phyloP scores from a whole-genome alignment of 2,113 vertebrate species.

The Cranoglanis bouderius region DNA sequence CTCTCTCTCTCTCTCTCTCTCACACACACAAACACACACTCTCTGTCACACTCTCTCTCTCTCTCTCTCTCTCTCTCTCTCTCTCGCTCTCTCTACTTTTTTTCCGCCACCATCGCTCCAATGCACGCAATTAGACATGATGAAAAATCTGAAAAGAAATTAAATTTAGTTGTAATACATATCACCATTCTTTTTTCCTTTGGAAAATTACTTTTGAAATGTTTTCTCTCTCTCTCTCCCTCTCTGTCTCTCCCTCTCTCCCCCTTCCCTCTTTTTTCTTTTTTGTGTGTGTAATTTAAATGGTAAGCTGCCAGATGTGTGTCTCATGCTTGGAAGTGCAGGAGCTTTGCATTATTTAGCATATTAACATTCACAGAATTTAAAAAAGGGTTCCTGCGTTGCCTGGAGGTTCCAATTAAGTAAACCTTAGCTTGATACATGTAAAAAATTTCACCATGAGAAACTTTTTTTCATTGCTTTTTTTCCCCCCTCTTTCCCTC shows the following conservation, averaged over 20 bases:
- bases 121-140: slow-evolving; percentile 85
- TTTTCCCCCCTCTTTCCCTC: slow-evolving; percentile 58
- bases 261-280: slow-evolving; percentile 50
- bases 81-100: slow-evolving; percentile 35
- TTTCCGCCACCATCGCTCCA: slow-evolving; percentile 66
- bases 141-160: slow-evolving; percentile 89
- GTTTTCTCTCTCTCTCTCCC: slow-evolving; percentile 61
- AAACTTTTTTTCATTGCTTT: slow-evolving; percentile 79
- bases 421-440: slow-evolving; percentile 99
- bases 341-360: slow-evolving; percentile 99
- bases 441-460: slow-evolving; percentile 95
- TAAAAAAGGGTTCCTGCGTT: slow-evolving; percentile 98
- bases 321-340: slow-evolving; percentile 99
- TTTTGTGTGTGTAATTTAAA: slow-evolving; percentile 93
- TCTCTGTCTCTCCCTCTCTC: slow-evolving; percentile 59
- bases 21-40: slow-evolving; percentile 26
- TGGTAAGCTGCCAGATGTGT: slow-evolving; percentile 99
- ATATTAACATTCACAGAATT: slow-evolving; percentile 99
- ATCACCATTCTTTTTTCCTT: slow-evolving; percentile 83
- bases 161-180: slow-evolving; percentile 89
- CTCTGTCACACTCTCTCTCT: neutral
- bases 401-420: slow-evolving; percentile 99
- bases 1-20: slow-evolving; percentile 25
- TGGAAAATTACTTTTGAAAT: slow-evolving; percentile 92
- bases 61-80: slow-evolving; percentile 19